phyloP scores from a whole-genome alignment of 2,113 vertebrate species.

The human region GRCh38 chr17:20279501-20280000 shows the following conservation, averaged over 20 bases:
- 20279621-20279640: neutral
- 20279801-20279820: neutral
- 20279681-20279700: constrained; percentile 18
- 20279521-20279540: no score
- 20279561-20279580: no score
- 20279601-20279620: no score
- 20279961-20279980: neutral
- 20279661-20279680: constrained; percentile 11
- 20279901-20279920: no score
- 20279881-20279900: no score
- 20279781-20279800: neutral
- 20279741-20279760: neutral
- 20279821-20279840: no score
- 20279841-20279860: neutral
- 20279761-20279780: neutral
- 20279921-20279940: neutral
- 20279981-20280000: neutral
- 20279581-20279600: no score
- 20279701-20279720: constrained; percentile 24
- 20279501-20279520: no score
- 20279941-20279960: neutral
- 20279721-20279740: neutral
- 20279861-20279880: neutral
- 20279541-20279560: no score
- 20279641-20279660: constrained; percentile 49